Evolutionary conservation across 1,140 invertebrate genomes (phyloP), one percentile per base, ranked within the genome.

Genomic region (Geopemphigus sp.): DNA sequence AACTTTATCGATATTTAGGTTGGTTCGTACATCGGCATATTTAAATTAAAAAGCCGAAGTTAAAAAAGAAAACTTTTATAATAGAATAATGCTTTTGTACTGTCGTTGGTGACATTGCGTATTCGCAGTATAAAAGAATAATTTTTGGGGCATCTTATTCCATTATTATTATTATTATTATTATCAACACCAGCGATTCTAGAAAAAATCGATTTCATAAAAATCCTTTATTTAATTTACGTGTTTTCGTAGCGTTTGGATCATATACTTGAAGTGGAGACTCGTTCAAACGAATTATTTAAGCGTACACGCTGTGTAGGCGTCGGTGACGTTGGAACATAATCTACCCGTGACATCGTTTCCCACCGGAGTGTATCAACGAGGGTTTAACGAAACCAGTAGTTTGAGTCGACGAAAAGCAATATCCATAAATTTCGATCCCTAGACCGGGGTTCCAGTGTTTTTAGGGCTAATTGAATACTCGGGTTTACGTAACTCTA

Each of bases 401-500:
- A 24, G 26, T 76, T 76, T 14, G 56, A 47, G 22, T 5, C 72
- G 72, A 74, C 29, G 54, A 74, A 54, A 59, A 61, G 56, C 32
- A 76, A 78, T 50, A 78, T 19, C 57, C 74, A 63, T 78, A 63
- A 78, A 78, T 78, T 61, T 47, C 22, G 74, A 5, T 63, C 32
- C 10, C 15, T 57, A 56, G 70, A 12, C 54, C 12, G 32, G 54
- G 14, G 54, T 59, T 47, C 8, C 32, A 39, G 57, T 26, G 74
- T 63, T 78, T 76, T 47, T 50, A 63, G 5, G 74, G 57, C 57
- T 78, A 78, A 78, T 78, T 63, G 74, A 78, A 78, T 61, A n/a
- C 56, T 17, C 32, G 24, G 74, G 57, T n/a, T 63, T 61, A 63
- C 32, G 39, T 57, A 11, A 54, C 74, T 56, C 17, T 73, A 50